Conservation (phyloP, 2,797 vertebrate species). For the Tiaroga cobitis region DNA sequence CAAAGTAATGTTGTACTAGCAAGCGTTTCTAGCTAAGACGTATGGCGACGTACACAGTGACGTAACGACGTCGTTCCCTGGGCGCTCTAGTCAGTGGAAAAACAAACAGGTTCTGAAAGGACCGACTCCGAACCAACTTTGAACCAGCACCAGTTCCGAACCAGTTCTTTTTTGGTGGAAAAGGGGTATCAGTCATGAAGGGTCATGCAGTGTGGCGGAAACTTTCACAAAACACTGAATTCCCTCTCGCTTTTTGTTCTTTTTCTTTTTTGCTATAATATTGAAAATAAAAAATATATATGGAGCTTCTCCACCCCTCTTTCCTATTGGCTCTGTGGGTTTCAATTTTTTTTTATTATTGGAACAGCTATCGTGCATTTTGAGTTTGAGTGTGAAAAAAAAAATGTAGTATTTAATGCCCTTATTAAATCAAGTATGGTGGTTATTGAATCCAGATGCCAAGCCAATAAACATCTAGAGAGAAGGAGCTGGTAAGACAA, state of each 20-base stretch:
- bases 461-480: slow-evolving; percentile 29
- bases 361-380: slow-evolving; percentile 57
- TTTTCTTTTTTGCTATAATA: not conserved
- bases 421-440: slow-evolving; percentile 35
- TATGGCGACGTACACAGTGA: too few relatives aligned
- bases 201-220: slow-evolving; percentile 26
- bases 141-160: too few relatives aligned
- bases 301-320: slow-evolving; percentile 63
- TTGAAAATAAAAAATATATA: not conserved
- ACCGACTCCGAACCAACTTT: too few relatives aligned
- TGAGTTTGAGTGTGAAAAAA: slow-evolving; percentile 23
- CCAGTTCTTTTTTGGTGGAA: too few relatives aligned
- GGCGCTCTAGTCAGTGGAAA: too few relatives aligned
- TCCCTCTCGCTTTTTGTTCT: not conserved
- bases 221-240: not conserved
- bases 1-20: too few relatives aligned
- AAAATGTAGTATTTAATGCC: slow-evolving; percentile 17
- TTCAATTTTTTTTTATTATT: not conserved
- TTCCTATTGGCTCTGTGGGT: slow-evolving; percentile 68
- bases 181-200: not conserved
- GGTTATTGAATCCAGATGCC: slow-evolving; percentile 71
- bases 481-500: not conserved
- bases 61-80: too few relatives aligned
- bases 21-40: too few relatives aligned
- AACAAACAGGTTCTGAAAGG: too few relatives aligned